Evolutionary conservation across 2,113 vertebrate species (phyloP).

Genomic region (Eurypyga helias): DNA sequence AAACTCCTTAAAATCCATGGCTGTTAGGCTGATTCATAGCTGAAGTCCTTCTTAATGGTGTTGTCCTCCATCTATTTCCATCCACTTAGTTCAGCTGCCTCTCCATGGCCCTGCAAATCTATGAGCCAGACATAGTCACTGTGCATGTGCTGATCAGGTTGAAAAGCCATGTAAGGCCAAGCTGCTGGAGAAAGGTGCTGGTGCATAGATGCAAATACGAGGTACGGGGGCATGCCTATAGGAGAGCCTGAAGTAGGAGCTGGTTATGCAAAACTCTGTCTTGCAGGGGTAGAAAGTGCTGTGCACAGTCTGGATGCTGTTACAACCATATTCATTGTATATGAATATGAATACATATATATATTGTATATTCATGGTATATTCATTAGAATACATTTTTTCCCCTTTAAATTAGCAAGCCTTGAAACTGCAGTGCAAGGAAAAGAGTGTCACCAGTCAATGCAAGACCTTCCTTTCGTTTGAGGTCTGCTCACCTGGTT

Average conservation of each 20-base stretch:
- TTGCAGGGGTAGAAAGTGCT: not conserved
- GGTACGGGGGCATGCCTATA: not conserved
- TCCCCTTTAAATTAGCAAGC: not conserved
- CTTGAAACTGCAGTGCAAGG: not conserved
- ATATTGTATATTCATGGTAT: too few relatives aligned
- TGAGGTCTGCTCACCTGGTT: not conserved
- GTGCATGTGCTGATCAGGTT: not conserved
- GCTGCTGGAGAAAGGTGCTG: not conserved
- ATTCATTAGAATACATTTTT: not conserved
- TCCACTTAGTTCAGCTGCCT: not conserved
- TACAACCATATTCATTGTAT: too few relatives aligned
- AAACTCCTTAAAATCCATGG: not conserved
- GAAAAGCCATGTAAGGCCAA: not conserved
- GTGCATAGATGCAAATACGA: not conserved
- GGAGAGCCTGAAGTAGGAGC: not conserved
- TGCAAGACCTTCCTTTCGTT: not conserved
- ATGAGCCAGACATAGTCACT: not conserved
- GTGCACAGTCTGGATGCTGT: not conserved
- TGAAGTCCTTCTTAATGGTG: not conserved
- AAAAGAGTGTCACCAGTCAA: not conserved
- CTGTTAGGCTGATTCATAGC: not conserved
- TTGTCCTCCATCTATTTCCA: not conserved
- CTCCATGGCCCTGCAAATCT: accelerated
- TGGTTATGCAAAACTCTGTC: not conserved
- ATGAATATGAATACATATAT: too few relatives aligned